These are phyloP conservation scores for Dasypolia templi DNA, from an alignment of 2,888 invertebrate species.

Conservation along the genomic window DNA sequence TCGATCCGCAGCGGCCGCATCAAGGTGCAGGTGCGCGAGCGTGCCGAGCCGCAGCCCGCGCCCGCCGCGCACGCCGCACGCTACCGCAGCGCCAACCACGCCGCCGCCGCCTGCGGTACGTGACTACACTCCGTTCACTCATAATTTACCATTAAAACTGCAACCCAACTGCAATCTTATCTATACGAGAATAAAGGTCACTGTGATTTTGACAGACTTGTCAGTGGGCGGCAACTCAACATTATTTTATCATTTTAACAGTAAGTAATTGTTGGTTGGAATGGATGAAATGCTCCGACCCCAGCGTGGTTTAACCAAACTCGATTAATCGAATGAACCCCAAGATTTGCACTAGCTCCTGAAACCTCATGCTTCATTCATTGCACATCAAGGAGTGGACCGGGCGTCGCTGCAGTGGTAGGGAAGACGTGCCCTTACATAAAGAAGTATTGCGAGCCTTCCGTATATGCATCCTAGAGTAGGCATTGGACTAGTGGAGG, in stretches of 20 bases:
- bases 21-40: conserved; percentile 89
- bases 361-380: too few relatives aligned
- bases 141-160: background rate
- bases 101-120: conserved; percentile 88
- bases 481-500: too few relatives aligned
- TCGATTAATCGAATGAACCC: too few relatives aligned
- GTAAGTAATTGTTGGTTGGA: background rate
- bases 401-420: too few relatives aligned
- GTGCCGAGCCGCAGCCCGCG: conserved; percentile 88
- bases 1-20: conserved; percentile 90
- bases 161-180: background rate
- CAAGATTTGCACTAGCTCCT: too few relatives aligned
- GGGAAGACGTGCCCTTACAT: too few relatives aligned
- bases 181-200: background rate
- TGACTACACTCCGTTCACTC: background rate
- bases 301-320: too few relatives aligned
- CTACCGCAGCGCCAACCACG: conserved; percentile 90
- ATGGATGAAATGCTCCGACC: too few relatives aligned
- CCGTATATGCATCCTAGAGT: too few relatives aligned
- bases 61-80: conserved; percentile 74
- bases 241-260: background rate
- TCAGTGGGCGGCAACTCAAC: background rate
- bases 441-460: too few relatives aligned
- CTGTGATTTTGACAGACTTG: background rate
- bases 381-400: too few relatives aligned